Base-by-base conservation (phyloP, 2,113 vertebrate genomes). In the Myotis lucifugus region DNA sequence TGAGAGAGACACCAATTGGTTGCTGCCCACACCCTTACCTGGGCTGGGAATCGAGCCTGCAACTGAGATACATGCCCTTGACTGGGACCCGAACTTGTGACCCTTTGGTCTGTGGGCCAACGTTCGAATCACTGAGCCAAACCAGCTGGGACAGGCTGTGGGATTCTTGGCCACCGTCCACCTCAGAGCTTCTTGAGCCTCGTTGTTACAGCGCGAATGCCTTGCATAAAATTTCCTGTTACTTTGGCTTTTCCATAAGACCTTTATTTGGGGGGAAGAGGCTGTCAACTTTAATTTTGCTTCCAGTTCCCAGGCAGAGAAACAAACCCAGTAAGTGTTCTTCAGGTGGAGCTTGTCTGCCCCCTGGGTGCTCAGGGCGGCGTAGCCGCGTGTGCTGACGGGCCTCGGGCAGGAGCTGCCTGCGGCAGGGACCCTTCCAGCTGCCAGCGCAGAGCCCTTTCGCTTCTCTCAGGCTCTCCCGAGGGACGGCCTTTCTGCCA, bases 81-180 rank as follows among this genome's bases (percentile, higher is more conserved):
- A 59, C 56, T 23, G 9, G 56, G 8, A 59, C 56, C 9, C 56
- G 3, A 23, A 59, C 9, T 23, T 1, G 56, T 4, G 56, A 59
- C 56, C 56, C 8, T 59, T 59, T 23, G 21, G 56, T 59, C 56
- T 27, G 8, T 27, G 23, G 56, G 56, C 56, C 25, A 21, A 59
- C 23, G 21, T 10, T 10, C 2, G 8, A 19, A 10, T 25, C 56
- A 7, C 56, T 23, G 56, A 59, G 56, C 56, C 56, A 59, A 1
- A 25, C 56, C 23, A 3, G 18, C 23, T 1, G 48, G 8, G 56
- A 23, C 56, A 27, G 48, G 34, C 61, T 23, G 27, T 8, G 64
- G 27, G 25, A 4, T 12, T 48, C 37, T 32, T 0, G 12, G 61
- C 52, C 10, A 0, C 64, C 0, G 0, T 42, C 61, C 18, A 1